Percentiles rank a stretch among this genome's conserved stretches.
Conservation (phyloP, 2,888 invertebrate species). For the Amaurobius ferox region DNA sequence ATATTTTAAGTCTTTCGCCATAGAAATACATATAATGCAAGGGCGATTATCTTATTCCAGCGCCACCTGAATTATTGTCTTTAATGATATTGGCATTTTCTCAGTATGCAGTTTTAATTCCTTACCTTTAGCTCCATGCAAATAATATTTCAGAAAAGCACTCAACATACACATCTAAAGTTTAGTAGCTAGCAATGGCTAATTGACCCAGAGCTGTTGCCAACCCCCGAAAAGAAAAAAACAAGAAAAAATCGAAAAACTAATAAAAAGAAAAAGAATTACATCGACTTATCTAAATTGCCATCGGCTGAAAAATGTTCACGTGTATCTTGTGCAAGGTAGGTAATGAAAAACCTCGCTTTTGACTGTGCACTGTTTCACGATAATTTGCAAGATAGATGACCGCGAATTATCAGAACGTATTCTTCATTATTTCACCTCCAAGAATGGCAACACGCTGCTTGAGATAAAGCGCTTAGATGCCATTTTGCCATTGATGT, state of each 20-base stretch:
- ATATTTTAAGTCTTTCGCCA: too few relatives aligned
- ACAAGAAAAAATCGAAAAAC: neutral
- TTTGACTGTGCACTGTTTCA: neutral
- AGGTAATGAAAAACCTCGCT: conserved; percentile 45
- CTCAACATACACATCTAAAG: neutral
- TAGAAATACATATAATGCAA: too few relatives aligned
- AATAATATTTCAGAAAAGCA: too few relatives aligned
- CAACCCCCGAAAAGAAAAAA: conserved; percentile 47
- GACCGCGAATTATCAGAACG: conserved; percentile 40
- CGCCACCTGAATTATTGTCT: too few relatives aligned
- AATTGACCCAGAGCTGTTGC: conserved; percentile 57
- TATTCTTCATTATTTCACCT: conserved; percentile 68
- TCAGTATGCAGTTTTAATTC: too few relatives aligned
- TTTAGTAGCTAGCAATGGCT: conserved; percentile 47
- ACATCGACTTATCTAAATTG: conserved; percentile 53
- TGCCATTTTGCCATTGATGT: neutral
- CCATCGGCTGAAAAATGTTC: conserved; percentile 59
- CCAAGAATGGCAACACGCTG: conserved; percentile 47
- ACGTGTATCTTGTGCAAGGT: conserved; percentile 48
- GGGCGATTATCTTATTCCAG: too few relatives aligned
- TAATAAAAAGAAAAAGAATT: conserved; percentile 30
- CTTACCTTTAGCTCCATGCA: too few relatives aligned
- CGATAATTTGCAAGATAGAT: conserved; percentile 52
- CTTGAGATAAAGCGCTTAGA: conserved; percentile 25
- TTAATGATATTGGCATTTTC: too few relatives aligned